A percentile compares a stretch with the other conserved stretches of the same genome.
phyloP scores from a whole-genome alignment of 2,888 invertebrate genomes.

The Halocaridina rubra region DNA sequence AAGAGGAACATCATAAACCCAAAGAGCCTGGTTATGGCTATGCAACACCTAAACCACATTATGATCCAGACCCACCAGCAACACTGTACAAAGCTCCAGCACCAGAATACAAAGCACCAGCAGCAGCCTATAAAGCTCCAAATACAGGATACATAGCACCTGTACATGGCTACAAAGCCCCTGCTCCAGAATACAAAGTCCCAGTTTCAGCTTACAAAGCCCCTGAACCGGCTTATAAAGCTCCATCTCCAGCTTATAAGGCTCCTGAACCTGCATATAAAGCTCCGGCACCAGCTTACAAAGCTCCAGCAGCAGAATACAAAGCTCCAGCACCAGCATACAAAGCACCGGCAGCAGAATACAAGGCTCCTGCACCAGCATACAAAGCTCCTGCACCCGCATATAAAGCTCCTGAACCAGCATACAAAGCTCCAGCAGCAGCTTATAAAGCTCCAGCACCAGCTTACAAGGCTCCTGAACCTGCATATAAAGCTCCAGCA shows the following conservation, averaged over 20 bases:
- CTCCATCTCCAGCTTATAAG: neutral
- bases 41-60: neutral
- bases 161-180: constrained; percentile 34
- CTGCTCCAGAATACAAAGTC: constrained; percentile 10
- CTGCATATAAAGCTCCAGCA: constrained; percentile 18
- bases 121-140: constrained; percentile 19
- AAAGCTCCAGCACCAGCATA: constrained; percentile 1
- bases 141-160: constrained; percentile 4
- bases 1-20: neutral
- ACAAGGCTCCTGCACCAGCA: neutral
- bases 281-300: constrained; percentile 10
- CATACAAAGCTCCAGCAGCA: constrained; percentile 1
- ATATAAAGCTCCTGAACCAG: constrained; percentile 13
- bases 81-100: constrained; percentile 12
- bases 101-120: constrained; percentile 39
- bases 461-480: constrained; percentile 12
- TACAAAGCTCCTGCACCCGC: constrained; percentile 18
- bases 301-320: neutral
- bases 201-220: constrained; percentile 11
- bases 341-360: neutral
- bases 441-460: constrained; percentile 13
- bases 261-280: constrained; percentile 29
- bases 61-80: neutral
- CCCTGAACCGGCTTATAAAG: constrained; percentile 1
- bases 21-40: neutral